Evolutionary conservation across 2,888 invertebrate species (phyloP), one percentile per base, ranked within the genome.

Genomic region (Torymus auratus): DNA sequence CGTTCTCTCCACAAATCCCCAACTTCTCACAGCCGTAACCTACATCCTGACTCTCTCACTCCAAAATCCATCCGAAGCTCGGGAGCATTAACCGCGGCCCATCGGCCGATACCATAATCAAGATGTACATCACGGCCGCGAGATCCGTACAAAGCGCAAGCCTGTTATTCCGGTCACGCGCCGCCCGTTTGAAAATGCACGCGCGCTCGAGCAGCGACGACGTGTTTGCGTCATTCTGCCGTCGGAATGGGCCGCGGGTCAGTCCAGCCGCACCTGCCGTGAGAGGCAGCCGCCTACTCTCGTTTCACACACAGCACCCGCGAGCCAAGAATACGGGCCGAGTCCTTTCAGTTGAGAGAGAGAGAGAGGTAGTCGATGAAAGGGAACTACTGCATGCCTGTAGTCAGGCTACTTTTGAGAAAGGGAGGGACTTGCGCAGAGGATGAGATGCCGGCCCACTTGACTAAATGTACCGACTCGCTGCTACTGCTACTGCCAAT

Each of bases 401-500:
- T 41, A 41, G 41, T 41, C 41, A 41, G 7, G 41, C 41, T 41
- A 41, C 41, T 41, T 41, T 60, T 61, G n/a, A 17, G 41, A n/a
- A 17, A 7, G 12, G 50, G 67, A 52, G 17, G 15, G 52, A 41
- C 41, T 41, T 41, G 41, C 41, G 41, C 41, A 41, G 52, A 20
- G n/a, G 65, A 52, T 11, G 52, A 20, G 61, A 61, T 23, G 13
- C 61, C 3, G 12, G 7, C n/a, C 41, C 55, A 72, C 68, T 73
- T 15, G 65, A n/a, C 55, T 68, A 73, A 78, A 60, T 73, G 60
- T 55, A 61, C 41, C 61, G 12, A 64, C 13, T 20, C 50, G 15
- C 10, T 17, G 11, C 76, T 69, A 69, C 76, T 62, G 76, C 53
- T 69, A 69, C 76, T 62, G 76, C 53, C 77, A 71, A 78, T 71